These are phyloP conservation scores for Chaetops frenatus DNA, from an alignment of 2,113 vertebrate genomes.

Conservation along the genomic window DNA sequence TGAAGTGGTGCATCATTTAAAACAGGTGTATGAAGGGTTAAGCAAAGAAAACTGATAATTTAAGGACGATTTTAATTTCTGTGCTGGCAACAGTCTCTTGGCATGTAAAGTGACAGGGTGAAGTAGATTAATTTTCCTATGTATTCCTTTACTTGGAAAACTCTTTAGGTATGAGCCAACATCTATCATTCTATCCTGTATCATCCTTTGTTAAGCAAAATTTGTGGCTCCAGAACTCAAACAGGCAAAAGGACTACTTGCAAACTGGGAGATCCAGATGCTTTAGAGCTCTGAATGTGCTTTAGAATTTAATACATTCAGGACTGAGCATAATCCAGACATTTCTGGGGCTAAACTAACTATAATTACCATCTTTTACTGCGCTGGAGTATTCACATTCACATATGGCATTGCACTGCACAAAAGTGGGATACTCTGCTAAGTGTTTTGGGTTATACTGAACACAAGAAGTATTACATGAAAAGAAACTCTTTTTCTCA, in stretches of 20 bases:
- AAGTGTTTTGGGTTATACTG: not conserved
- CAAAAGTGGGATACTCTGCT: not conserved
- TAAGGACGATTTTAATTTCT: not conserved
- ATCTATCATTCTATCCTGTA: not conserved
- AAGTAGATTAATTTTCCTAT: not conserved
- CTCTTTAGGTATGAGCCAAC: not conserved
- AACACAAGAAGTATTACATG: not conserved
- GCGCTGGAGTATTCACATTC: not conserved
- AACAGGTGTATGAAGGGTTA: not conserved
- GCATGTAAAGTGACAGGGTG: not conserved
- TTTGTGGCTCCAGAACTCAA: not conserved
- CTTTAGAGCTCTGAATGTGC: not conserved
- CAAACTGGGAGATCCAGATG: not conserved
- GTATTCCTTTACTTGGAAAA: not conserved
- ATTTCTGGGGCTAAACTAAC: not conserved
- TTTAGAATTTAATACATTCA: not conserved
- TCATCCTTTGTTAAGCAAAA: not conserved
- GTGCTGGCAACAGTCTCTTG: not conserved
- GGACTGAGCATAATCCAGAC: not conserved
- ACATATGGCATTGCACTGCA: rapidly evolving
- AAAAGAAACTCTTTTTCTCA: not conserved
- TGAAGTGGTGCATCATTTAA: not conserved
- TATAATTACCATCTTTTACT: not conserved
- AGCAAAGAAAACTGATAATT: not conserved
- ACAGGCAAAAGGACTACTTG: not conserved